phyloP scores from a whole-genome alignment of 1,140 invertebrate species.

The Drosophila varians region DNA sequence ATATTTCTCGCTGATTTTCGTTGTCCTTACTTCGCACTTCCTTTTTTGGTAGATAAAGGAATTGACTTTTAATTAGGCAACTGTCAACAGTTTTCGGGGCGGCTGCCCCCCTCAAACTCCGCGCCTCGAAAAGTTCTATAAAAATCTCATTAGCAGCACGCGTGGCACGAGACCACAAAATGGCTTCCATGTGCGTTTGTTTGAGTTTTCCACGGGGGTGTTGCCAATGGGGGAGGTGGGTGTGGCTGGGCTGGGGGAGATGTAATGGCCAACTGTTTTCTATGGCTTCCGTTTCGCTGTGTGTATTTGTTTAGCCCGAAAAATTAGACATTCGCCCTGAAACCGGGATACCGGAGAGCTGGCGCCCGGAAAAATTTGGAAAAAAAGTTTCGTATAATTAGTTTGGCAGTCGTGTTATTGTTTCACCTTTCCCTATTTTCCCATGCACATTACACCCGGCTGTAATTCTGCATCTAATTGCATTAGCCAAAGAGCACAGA shows the following conservation, averaged over 20 bases:
- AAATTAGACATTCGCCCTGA: constrained; percentile 11
- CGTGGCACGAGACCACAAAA: constrained; percentile 42
- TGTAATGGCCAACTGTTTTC: constrained; percentile 10
- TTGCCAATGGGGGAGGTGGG: not conserved
- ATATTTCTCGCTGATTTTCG: constrained; percentile 26
- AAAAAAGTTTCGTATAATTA: constrained; percentile 59
- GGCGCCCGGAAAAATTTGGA: constrained; percentile 5
- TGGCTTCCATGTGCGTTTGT: constrained; percentile 29
- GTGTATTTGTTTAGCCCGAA: constrained; percentile 26
- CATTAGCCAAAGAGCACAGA: constrained; percentile 5
- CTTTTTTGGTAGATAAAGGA: constrained; percentile 30
- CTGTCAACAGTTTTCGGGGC: constrained; percentile 55
- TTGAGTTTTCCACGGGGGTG: constrained; percentile 17
- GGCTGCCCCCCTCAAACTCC: constrained; percentile 26
- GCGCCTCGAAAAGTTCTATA: constrained; percentile 51
- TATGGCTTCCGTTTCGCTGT: constrained; percentile 33
- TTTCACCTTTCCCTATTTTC: constrained; percentile 13
- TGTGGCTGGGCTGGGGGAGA: constrained; percentile 1
- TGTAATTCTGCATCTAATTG: constrained; percentile 52
- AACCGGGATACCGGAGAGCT: not conserved
- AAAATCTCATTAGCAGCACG: constrained; percentile 67
- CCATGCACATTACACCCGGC: not conserved
- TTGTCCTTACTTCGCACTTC: not conserved
- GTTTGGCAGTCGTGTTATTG: constrained; percentile 51
- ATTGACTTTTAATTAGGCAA: constrained; percentile 66